Percentiles rank a stretch among this genome's conserved stretches.
Conservation (phyloP, 2,888 invertebrate genomes). For the Tubulanus polymorphus region DNA sequence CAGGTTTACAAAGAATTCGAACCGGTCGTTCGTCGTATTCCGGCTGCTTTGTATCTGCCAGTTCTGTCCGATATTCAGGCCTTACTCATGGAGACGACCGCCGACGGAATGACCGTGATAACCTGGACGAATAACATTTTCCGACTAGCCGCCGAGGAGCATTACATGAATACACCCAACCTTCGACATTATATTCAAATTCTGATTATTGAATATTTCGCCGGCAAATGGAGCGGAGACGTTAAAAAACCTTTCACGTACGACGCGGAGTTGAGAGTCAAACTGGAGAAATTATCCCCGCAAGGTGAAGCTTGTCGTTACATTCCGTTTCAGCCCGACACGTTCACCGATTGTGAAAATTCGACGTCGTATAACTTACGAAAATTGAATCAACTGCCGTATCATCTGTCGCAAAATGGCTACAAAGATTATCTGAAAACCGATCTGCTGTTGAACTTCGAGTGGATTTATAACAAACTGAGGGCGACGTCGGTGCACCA, state of each 20-base stretch:
- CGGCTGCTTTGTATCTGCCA: slow-evolving; percentile 12
- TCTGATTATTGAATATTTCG: slow-evolving; percentile 40
- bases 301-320: slow-evolving; percentile 32
- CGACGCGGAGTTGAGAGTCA: slow-evolving; percentile 21
- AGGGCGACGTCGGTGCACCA: slow-evolving; percentile 12
- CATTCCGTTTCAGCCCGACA: slow-evolving; percentile 38
- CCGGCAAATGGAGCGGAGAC: slow-evolving; percentile 40
- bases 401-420: slow-evolving; percentile 15
- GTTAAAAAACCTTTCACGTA: slow-evolving; percentile 36
- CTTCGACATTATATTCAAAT: slow-evolving; percentile 55
- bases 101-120: slow-evolving; percentile 15
- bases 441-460: slow-evolving; percentile 17
- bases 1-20: slow-evolving; percentile 4
- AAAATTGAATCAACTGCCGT: slow-evolving; percentile 22
- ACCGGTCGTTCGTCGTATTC: slow-evolving; percentile 16
- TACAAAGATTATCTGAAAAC: slow-evolving; percentile 2
- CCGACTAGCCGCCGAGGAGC: slow-evolving; percentile 11
- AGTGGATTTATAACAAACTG: slow-evolving; percentile 17
- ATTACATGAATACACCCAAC: slow-evolving; percentile 13
- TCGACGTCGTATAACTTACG: slow-evolving; percentile 58
- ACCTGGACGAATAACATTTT: slow-evolving; percentile 18
- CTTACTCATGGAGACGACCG: slow-evolving; percentile 15
- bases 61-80: slow-evolving; percentile 13
- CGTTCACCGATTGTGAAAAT: slow-evolving; percentile 59
- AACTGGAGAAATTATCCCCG: slow-evolving; percentile 21